phyloP scores from a whole-genome alignment of 2,888 invertebrate species.

The Plebejus argus region DNA sequence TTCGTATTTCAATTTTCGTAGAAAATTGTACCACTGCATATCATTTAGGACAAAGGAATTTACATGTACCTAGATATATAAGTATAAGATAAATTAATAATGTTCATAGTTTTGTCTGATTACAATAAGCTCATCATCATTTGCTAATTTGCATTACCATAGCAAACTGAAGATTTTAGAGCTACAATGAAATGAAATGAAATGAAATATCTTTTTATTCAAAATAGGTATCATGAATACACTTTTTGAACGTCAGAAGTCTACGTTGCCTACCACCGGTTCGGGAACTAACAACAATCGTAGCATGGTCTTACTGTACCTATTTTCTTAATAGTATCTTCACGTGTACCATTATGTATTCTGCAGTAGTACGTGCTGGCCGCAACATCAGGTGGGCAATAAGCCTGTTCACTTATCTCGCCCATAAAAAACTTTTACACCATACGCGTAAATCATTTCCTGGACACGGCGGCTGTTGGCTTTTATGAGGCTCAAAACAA shows the following conservation, averaged over 20 bases:
- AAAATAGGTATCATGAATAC: no score
- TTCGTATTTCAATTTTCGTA: no score
- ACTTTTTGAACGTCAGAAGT: no score
- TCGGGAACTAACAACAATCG: no score
- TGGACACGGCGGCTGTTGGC: conserved; percentile 16
- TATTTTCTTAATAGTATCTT: background rate
- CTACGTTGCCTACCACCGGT: no score
- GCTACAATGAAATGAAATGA: no score
- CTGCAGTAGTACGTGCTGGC: conserved; percentile 16
- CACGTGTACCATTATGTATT: conserved; percentile 14
- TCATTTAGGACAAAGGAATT: no score
- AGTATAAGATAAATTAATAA: no score
- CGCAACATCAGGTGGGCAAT: conserved; percentile 31
- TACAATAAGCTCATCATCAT: background rate
- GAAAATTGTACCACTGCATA: no score
- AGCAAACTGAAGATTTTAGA: background rate
- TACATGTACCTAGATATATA: no score
- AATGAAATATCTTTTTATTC: no score
- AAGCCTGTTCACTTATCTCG: conserved; percentile 26
- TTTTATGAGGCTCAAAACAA: conserved; percentile 26
- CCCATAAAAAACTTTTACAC: conserved; percentile 30
- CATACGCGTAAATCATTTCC: conserved; percentile 31
- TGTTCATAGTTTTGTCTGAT: no score
- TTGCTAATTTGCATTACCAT: background rate
- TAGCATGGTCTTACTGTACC: background rate